Conservation (phyloP, 2,113 vertebrate genomes). For the Aphyosemion australe region DNA sequence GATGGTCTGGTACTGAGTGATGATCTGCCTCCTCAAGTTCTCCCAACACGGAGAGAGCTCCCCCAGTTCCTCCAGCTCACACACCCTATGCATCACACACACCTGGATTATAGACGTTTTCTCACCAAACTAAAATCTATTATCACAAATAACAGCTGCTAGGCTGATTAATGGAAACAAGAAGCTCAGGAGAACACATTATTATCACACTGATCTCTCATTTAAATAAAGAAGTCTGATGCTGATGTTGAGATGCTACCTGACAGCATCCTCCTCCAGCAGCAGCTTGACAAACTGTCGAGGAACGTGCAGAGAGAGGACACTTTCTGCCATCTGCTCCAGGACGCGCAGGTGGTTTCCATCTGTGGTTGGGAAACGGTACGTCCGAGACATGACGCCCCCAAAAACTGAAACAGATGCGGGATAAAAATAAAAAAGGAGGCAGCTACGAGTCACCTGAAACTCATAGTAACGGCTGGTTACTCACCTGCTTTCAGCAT, state of each 20-base stretch:
- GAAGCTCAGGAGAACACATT: too few species aligned
- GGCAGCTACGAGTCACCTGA: background rate
- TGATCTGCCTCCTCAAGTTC: constrained; percentile 94
- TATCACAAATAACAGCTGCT: too few species aligned
- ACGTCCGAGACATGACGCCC: constrained; percentile 94
- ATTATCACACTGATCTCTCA: too few species aligned
- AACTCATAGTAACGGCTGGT: background rate
- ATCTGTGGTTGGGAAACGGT: constrained; percentile 95
- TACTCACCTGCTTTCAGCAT: constrained; percentile 91
- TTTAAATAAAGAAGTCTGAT: too few species aligned
- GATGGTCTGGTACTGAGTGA: constrained; percentile 97
- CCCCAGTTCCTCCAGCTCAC: constrained; percentile 95
- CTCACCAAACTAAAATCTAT: too few species aligned
- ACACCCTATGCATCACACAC: constrained; percentile 82
- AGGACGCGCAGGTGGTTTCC: constrained; percentile 95
- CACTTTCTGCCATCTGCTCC: constrained; percentile 98
- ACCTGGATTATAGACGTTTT: too few species aligned
- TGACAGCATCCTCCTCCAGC: constrained; percentile 94
- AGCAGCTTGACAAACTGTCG: constrained; percentile 96
- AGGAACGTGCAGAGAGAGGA: constrained; percentile 91
- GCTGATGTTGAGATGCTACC: constrained; percentile 72
- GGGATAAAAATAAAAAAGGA: background rate
- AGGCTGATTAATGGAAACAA: too few species aligned
- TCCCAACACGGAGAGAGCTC: constrained; percentile 97
- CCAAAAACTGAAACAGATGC: constrained; percentile 84